Percentiles rank a stretch among this genome's conserved stretches.
These are phyloP conservation scores for Scylla paramamosain DNA, from an alignment of 1,140 invertebrate genomes.

Conservation along the genomic window DNA sequence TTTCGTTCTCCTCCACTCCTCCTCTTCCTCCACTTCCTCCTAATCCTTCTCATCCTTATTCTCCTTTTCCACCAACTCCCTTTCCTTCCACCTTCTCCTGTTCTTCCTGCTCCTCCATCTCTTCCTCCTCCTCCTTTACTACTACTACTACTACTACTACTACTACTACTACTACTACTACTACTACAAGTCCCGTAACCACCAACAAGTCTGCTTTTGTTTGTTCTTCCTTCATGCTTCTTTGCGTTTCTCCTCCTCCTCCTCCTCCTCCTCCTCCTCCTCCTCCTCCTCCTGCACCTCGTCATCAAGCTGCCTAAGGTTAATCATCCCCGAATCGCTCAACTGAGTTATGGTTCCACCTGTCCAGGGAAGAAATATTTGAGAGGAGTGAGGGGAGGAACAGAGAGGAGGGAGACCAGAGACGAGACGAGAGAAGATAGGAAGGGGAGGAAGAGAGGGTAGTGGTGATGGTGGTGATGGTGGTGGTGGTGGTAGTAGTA, in stretches of 20 bases:
- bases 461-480: too few species aligned
- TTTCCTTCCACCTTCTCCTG: not conserved
- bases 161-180: too few species aligned
- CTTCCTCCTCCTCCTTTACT: not conserved
- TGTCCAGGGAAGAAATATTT: not conserved
- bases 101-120: not conserved
- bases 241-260: too few species aligned
- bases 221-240: not conserved
- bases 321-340: not conserved
- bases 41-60: not conserved
- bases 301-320: not conserved
- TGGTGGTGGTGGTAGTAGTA: not conserved
- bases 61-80: not conserved
- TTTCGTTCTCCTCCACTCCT: too few species aligned
- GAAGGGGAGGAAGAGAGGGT: not conserved
- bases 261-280: too few species aligned
- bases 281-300: not conserved
- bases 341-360: not conserved
- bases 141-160: too few species aligned
- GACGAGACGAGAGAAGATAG: not conserved
- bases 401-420: not conserved
- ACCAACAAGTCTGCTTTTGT: not conserved
- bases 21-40: not conserved
- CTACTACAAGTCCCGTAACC: too few species aligned
- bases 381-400: not conserved